Percentiles rank a stretch among this genome's conserved stretches.
phyloP scores from a whole-genome alignment of 1,140 invertebrate genomes.

The Probaryconus sp. region DNA sequence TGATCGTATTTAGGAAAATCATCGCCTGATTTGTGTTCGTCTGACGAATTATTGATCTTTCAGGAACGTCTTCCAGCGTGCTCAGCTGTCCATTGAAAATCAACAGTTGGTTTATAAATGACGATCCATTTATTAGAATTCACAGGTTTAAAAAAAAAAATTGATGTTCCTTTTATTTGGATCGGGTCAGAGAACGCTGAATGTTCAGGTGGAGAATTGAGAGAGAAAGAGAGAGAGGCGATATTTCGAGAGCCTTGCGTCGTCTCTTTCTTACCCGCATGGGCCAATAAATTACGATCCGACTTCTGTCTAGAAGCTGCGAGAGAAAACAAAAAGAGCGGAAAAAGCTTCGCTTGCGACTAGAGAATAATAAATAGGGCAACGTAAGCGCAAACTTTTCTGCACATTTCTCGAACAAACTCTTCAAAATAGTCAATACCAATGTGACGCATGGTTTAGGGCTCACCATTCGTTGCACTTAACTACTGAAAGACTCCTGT shows the following conservation, averaged over 20 bases:
- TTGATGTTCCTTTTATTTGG: background rate
- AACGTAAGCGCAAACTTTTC: constrained; percentile 36
- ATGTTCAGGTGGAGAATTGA: background rate
- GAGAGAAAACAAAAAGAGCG: constrained; percentile 19
- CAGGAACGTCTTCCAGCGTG: constrained; percentile 1
- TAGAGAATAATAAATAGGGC: constrained; percentile 41
- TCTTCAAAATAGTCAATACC: constrained; percentile 22
- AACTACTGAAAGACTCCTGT: constrained; percentile 29
- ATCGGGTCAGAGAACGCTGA: background rate
- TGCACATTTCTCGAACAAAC: constrained; percentile 28
- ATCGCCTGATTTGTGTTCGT: background rate
- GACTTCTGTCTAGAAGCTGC: constrained; percentile 29
- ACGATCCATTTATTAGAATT: constrained; percentile 6
- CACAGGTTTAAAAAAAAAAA: background rate
- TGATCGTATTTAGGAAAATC: too few species aligned
- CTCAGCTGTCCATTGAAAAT: constrained; percentile 12
- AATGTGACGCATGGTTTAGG: constrained; percentile 1
- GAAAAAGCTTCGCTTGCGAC: constrained; percentile 44
- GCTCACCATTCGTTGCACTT: constrained; percentile 42
- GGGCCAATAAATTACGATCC: constrained; percentile 41
- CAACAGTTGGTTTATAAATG: constrained; percentile 38
- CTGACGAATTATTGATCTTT: constrained; percentile 13
- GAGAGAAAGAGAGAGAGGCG: constrained; percentile 8
- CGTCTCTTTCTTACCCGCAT: constrained; percentile 20
- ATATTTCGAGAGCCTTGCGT: constrained; percentile 26